These are phyloP conservation scores for Crenuchus spilurus DNA, from an alignment of 2,797 vertebrate genomes.

Conservation along the genomic window DNA sequence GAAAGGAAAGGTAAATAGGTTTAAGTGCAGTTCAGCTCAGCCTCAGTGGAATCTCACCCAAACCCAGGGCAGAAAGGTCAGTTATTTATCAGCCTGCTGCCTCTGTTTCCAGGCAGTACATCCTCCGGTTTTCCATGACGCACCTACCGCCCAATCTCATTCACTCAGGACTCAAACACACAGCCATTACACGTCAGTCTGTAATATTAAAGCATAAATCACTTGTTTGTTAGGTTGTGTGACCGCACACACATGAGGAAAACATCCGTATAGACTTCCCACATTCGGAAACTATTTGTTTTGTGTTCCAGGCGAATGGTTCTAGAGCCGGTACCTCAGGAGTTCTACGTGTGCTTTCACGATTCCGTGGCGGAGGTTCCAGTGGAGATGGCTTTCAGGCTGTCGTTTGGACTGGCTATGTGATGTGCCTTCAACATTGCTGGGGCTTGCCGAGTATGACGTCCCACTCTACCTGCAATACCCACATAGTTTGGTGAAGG, in stretches of 20 bases:
- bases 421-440: constrained; percentile 60
- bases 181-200: neutral
- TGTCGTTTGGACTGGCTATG: constrained; percentile 88
- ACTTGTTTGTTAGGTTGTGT: neutral
- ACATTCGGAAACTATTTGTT: neutral
- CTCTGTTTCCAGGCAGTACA: neutral
- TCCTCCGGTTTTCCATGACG: neutral
- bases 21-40: neutral
- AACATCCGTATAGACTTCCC: neutral
- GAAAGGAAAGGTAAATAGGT: neutral
- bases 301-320: constrained; percentile 84
- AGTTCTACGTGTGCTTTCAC: constrained; percentile 96
- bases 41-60: neutral
- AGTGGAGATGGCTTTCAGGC: constrained; percentile 92
- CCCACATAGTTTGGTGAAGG: neutral
- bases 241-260: neutral
- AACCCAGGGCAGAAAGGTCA: neutral
- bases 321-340: constrained; percentile 89
- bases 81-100: constrained; percentile 8
- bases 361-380: constrained; percentile 92
- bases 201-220: neutral
- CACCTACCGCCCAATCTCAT: too few species aligned
- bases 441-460: neutral
- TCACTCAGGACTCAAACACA: neutral
- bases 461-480: neutral